These are phyloP conservation scores for Gymnopithys bicolor DNA, from an alignment of 2,797 vertebrate species.

Conservation along the genomic window DNA sequence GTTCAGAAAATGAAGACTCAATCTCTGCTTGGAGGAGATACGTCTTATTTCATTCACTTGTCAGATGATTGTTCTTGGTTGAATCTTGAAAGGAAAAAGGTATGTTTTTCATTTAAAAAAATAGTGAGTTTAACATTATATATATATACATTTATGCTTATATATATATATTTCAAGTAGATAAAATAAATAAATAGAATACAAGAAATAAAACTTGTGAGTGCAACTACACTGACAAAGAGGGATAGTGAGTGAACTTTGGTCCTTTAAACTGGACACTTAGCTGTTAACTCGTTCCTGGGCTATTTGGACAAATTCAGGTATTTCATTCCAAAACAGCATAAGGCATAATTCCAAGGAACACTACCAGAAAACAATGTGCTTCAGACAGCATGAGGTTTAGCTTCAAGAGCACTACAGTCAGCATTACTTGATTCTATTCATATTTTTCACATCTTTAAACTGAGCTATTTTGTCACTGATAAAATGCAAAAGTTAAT, in stretches of 20 bases:
- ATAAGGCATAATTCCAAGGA: neutral
- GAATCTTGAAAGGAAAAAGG: neutral
- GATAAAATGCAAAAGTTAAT: neutral
- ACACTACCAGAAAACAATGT: neutral
- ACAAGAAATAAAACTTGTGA: neutral
- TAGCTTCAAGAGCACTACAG: neutral
- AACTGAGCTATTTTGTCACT: neutral
- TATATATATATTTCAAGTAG: neutral
- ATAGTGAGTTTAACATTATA: fast-evolving
- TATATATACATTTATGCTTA: neutral
- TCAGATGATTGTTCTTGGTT: neutral
- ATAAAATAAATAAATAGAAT: neutral
- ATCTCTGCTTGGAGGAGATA: neutral
- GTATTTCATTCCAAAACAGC: neutral
- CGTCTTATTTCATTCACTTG: neutral
- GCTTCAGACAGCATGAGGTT: neutral
- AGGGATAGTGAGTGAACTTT: neutral
- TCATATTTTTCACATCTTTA: neutral
- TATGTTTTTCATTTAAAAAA: neutral
- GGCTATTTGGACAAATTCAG: neutral
- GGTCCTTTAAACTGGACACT: neutral
- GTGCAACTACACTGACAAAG: neutral
- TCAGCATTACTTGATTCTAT: neutral
- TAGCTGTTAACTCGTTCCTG: neutral
- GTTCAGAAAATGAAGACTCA: neutral